These are phyloP conservation scores for Drosophila macrospina DNA, from an alignment of 2,888 invertebrate species.

Conservation along the genomic window DNA sequence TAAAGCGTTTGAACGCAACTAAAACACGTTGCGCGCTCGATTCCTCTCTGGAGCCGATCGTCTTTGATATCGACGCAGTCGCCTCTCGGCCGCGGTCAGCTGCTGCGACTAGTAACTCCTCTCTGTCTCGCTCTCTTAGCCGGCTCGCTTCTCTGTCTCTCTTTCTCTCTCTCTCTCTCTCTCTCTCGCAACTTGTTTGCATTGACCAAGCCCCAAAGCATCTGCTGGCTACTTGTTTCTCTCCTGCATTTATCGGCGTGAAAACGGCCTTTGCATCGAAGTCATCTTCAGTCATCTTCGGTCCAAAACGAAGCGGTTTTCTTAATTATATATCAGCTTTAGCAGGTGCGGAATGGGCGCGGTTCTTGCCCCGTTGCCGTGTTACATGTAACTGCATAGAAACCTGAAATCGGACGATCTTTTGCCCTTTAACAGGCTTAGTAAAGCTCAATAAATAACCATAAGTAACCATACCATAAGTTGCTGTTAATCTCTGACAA, in stretches of 20 bases:
- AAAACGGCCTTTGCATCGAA: conserved; percentile 48
- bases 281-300: conserved; percentile 39
- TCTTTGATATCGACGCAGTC: conserved; percentile 18
- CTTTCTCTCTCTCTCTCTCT: conserved; percentile 8
- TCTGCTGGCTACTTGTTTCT: conserved; percentile 16
- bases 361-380: conserved; percentile 16
- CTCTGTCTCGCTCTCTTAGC: conserved; percentile 14
- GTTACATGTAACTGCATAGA: background rate
- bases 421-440: conserved; percentile 27
- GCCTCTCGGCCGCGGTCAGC: conserved; percentile 49
- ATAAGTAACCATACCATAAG: conserved; percentile 6
- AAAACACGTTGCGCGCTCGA: conserved; percentile 67
- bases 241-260: conserved; percentile 28
- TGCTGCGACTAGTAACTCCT: conserved; percentile 15
- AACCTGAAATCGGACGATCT: conserved; percentile 12
- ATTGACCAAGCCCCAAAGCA: conserved; percentile 37
- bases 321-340: conserved; percentile 21
- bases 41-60: conserved; percentile 65
- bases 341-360: conserved; percentile 32
- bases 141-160: conserved; percentile 16
- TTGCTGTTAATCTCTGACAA: conserved; percentile 1
- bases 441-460: conserved; percentile 1
- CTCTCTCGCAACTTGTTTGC: conserved; percentile 45
- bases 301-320: conserved; percentile 30
- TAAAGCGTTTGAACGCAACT: conserved; percentile 81